Percentiles rank a stretch among this genome's conserved stretches.
These are phyloP conservation scores for Drosophila austrosaltans DNA, from an alignment of 2,888 invertebrate genomes.

Conservation along the genomic window DNA sequence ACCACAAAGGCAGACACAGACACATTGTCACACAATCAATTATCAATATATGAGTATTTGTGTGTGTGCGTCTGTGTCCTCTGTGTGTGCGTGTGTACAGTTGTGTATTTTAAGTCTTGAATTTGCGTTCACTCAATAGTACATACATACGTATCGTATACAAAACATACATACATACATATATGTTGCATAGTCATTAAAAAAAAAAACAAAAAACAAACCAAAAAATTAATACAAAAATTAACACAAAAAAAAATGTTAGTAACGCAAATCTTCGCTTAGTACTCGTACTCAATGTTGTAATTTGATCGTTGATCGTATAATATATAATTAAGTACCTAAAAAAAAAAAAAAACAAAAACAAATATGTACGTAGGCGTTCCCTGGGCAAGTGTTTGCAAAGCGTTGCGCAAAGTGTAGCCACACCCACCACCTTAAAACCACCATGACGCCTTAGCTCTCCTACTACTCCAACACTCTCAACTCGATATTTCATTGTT, in stretches of 20 bases:
- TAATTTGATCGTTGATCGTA: conserved; percentile 64
- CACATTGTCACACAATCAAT: neutral
- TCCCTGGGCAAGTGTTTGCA: conserved; percentile 36
- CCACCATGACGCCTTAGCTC: neutral
- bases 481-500: neutral
- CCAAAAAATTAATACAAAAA: conserved; percentile 24
- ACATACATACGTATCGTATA: conserved; percentile 42
- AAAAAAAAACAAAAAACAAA: conserved; percentile 23
- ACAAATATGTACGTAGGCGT: conserved; percentile 52
- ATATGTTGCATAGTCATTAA: conserved; percentile 62
- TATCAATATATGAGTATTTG: too few relatives aligned
- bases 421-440: neutral
- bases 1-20: conserved; percentile 12
- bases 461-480: neutral
- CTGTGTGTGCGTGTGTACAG: neutral
- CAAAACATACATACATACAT: conserved; percentile 30
- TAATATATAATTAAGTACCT: conserved; percentile 30
- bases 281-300: conserved; percentile 74
- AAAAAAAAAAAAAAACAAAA: too few relatives aligned
- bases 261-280: conserved; percentile 63
- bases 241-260: conserved; percentile 27
- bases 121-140: conserved; percentile 57
- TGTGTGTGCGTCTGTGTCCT: conserved; percentile 13
- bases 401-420: neutral
- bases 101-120: conserved; percentile 42